Evolutionary conservation across 2,113 vertebrate genomes (phyloP).

Genomic region (Myiozetetes cayanensis): DNA sequence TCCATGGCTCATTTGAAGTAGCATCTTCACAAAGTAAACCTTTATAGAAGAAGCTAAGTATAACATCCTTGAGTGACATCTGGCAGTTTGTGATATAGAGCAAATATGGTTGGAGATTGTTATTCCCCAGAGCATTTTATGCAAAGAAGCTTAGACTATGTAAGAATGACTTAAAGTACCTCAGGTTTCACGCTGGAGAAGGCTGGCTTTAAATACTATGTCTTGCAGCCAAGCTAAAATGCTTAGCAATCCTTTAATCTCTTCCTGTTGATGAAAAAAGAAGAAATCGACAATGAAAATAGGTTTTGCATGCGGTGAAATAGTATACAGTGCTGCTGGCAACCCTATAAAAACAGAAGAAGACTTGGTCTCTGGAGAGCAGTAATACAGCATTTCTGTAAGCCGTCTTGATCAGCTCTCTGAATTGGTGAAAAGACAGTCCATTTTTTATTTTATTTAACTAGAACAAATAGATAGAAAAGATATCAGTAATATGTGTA

Average conservation of each 20-base stretch:
- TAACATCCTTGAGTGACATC: slow-evolving; percentile 19
- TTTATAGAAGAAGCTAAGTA: slow-evolving; percentile 38
- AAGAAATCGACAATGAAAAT: not conserved
- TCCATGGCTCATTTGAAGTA: slow-evolving; percentile 59
- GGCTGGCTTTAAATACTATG: slow-evolving; percentile 22
- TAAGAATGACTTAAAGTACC: slow-evolving; percentile 21
- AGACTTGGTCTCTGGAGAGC: not conserved
- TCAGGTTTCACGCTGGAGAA: slow-evolving; percentile 18
- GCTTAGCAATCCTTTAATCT: slow-evolving; percentile 11
- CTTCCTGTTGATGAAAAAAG: not conserved
- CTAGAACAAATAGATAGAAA: not conserved
- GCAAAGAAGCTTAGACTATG: slow-evolving; percentile 6
- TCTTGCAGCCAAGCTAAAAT: slow-evolving; percentile 22
- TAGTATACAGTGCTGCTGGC: not conserved
- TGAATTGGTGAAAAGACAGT: not conserved
- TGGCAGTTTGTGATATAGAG: slow-evolving; percentile 34
- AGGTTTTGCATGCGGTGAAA: not conserved
- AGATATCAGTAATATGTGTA: not conserved
- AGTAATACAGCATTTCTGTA: not conserved
- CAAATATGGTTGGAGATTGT: not conserved
- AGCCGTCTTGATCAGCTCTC: not conserved
- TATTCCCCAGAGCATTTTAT: slow-evolving; percentile 5
- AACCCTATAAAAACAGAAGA: not conserved
- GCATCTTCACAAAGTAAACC: slow-evolving; percentile 20
- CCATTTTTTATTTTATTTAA: not conserved